These are phyloP conservation scores for Hystrix brachyura DNA, from an alignment of 2,113 vertebrate genomes.

Conservation along the genomic window DNA sequence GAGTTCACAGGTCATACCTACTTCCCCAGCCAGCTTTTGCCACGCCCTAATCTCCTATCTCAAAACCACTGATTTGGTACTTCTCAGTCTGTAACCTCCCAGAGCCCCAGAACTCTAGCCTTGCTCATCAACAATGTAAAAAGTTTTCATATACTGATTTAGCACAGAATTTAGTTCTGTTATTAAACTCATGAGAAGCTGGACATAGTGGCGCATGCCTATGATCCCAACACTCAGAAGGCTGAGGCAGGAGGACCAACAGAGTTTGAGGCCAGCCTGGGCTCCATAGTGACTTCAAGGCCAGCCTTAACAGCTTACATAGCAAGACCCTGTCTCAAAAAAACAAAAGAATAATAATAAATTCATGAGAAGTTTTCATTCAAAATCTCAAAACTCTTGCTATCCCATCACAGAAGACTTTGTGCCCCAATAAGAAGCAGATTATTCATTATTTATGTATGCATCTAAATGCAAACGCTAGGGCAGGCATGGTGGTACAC, in stretches of 20 bases:
- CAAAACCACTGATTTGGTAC: background rate
- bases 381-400: background rate
- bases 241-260: no score
- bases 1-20: no score
- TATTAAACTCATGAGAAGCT: background rate
- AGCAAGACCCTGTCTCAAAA: no score
- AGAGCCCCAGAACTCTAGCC: background rate
- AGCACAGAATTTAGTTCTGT: background rate
- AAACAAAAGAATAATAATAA: background rate
- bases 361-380: background rate
- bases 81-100: background rate
- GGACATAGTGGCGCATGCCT: no score
- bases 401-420: background rate
- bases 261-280: no score
- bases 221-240: no score
- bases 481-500: no score
- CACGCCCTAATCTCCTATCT: no score
- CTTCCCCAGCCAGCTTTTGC: no score
- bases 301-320: no score
- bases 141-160: background rate
- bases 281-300: no score
- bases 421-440: background rate
- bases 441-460: background rate
- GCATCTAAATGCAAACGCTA: background rate
- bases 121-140: background rate